Conservation (phyloP, 2,797 vertebrate species). For the Oreonectes daqikongensis region DNA sequence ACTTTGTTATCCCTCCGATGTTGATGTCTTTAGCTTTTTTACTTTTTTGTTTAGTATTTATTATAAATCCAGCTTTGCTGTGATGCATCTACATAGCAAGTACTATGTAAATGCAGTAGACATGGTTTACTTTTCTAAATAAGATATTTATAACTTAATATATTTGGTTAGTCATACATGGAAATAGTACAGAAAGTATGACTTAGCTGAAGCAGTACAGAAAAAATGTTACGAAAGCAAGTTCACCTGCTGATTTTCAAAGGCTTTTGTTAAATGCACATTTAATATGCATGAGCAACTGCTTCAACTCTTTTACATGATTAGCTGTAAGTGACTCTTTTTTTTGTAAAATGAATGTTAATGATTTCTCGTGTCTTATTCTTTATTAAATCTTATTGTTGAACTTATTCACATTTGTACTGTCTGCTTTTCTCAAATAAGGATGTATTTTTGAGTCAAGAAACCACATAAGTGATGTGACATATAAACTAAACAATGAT, state of each 20-base stretch:
- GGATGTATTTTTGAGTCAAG: neutral
- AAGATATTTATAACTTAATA: slow-evolving; percentile 76
- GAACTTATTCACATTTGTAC: slow-evolving; percentile 41
- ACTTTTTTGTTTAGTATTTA: slow-evolving; percentile 65
- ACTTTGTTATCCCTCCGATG: slow-evolving; percentile 59
- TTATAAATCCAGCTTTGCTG: slow-evolving; percentile 59
- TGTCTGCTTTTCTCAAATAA: neutral
- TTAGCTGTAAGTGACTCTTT: slow-evolving; percentile 76
- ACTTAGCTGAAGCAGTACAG: slow-evolving; percentile 51
- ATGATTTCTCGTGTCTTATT: slow-evolving; percentile 62
- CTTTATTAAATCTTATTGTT: slow-evolving; percentile 73
- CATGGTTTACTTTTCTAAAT: slow-evolving; percentile 57
- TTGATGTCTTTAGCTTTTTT: slow-evolving; percentile 58
- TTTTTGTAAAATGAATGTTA: slow-evolving; percentile 62
- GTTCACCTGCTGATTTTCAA: slow-evolving; percentile 61
- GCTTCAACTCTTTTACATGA: slow-evolving; percentile 73
- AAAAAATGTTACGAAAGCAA: slow-evolving; percentile 43
- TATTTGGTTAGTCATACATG: slow-evolving; percentile 69
- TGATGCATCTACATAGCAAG: slow-evolving; percentile 52
- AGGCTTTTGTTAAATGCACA: slow-evolving; percentile 77
- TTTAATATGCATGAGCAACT: slow-evolving; percentile 83
- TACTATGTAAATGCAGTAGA: slow-evolving; percentile 61
- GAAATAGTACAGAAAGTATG: slow-evolving; percentile 52
- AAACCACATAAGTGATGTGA: neutral
- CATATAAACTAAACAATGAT: neutral